A percentile compares a stretch with the other conserved stretches of the same genome.
Evolutionary conservation across 2,797 vertebrate genomes (phyloP).

Genomic region (Enteromius paludinosus): DNA sequence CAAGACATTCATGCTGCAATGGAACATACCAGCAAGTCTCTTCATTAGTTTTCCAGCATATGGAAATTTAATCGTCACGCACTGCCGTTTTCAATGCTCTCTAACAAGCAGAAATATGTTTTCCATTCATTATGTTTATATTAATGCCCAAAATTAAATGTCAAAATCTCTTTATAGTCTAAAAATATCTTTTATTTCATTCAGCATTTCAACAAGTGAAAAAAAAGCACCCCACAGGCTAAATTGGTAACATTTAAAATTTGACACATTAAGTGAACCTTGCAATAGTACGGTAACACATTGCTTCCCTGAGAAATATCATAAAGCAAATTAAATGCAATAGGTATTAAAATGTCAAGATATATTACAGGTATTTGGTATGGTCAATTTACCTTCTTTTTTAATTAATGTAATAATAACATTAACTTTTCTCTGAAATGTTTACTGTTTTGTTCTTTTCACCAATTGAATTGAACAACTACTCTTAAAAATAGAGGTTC

Average conservation of each 20-base stretch:
- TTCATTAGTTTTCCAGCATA: slow-evolving; percentile 50
- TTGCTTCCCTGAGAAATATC: not conserved
- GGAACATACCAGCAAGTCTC: not conserved
- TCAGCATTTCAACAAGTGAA: not conserved
- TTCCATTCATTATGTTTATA: slow-evolving; percentile 12
- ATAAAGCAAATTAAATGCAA: not conserved
- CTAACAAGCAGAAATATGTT: not conserved
- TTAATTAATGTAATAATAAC: not conserved
- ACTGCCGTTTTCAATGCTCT: not conserved
- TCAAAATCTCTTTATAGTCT: not conserved
- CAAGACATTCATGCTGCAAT: slow-evolving; percentile 48
- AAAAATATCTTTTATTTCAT: not conserved
- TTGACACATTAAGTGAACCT: slow-evolving; percentile 36
- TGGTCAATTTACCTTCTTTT: not conserved
- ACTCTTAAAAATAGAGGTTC: not conserved
- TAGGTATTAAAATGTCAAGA: not conserved
- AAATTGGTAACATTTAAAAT: slow-evolving; percentile 36
- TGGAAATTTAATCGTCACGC: not conserved
- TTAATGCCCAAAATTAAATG: not conserved
- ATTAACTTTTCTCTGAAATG: not conserved
- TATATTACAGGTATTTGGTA: not conserved
- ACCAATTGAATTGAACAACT: not conserved
- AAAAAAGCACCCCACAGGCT: not conserved
- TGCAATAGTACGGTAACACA: slow-evolving; percentile 2
- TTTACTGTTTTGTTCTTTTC: not conserved